phyloP scores from a whole-genome alignment of 2,797 vertebrate genomes.

The Anguilla marmorata region DNA sequence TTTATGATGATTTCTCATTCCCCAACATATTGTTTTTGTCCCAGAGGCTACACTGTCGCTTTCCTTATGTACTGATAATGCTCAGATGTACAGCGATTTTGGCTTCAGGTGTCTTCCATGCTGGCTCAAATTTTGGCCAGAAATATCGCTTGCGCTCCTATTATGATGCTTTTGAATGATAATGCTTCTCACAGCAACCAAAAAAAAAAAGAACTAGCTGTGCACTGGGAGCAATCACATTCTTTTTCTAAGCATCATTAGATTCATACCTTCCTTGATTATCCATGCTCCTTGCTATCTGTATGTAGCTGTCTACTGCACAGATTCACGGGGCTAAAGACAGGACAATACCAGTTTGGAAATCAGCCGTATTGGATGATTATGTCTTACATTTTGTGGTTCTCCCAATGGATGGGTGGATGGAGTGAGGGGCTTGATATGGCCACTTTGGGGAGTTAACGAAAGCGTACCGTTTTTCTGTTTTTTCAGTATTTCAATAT shows the following conservation, averaged over 20 bases:
- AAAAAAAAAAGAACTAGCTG: not conserved
- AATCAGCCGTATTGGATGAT: not conserved
- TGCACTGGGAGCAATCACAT: not conserved
- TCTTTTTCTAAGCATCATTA: not conserved
- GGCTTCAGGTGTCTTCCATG: not conserved
- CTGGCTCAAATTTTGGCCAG: not conserved
- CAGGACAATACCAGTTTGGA: too few species aligned
- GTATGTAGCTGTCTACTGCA: not conserved
- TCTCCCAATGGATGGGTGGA: not conserved
- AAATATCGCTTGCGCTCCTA: not conserved
- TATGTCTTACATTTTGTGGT: not conserved
- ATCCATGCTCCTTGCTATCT: not conserved
- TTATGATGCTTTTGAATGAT: not conserved
- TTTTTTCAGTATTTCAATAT: too few species aligned
- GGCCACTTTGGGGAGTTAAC: not conserved
- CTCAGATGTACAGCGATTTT: not conserved
- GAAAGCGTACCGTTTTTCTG: too few species aligned
- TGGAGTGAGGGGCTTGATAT: not conserved
- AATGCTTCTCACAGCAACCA: not conserved
- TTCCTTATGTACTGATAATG: not conserved
- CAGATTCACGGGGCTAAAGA: not conserved
- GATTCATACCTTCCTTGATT: not conserved
- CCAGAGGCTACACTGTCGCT: not conserved
- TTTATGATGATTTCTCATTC: not conserved
- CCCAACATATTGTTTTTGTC: not conserved